These are phyloP conservation scores for Danio choprae DNA, from an alignment of 2,797 vertebrate species.

Conservation along the genomic window DNA sequence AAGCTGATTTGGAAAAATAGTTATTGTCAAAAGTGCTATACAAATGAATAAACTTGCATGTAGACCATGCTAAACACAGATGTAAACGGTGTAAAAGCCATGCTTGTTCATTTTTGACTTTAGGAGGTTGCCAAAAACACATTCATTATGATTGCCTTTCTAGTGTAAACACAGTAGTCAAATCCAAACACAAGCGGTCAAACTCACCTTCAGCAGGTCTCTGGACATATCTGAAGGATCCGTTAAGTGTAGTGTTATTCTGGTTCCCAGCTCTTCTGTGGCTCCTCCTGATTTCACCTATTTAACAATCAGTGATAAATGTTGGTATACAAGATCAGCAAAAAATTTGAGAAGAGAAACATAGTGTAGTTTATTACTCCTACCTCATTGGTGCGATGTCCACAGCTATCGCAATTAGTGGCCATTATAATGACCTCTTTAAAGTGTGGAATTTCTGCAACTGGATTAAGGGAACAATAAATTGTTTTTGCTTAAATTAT, in stretches of 20 bases:
- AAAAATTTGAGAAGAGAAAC: neutral
- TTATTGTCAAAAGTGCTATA: too few relatives aligned
- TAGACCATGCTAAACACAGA: too few relatives aligned
- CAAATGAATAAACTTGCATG: too few relatives aligned
- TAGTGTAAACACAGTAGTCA: too few relatives aligned
- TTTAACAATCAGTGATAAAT: neutral
- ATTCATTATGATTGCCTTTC: too few relatives aligned
- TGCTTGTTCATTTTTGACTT: too few relatives aligned
- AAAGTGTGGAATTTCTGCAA: conserved; percentile 93
- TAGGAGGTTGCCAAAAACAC: too few relatives aligned
- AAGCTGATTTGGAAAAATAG: too few relatives aligned
- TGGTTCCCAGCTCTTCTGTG: conserved; percentile 86
- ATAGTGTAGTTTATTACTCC: conserved; percentile 35
- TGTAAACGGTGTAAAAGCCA: too few relatives aligned
- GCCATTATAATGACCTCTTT: conserved; percentile 99
- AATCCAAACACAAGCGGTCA: neutral
- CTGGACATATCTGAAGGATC: conserved; percentile 88
- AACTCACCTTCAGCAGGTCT: conserved; percentile 88
- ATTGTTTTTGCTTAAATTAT: neutral
- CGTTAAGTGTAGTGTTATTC: conserved; percentile 86
- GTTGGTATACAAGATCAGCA: neutral
- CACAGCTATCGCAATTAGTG: conserved; percentile 91
- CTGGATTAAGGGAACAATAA: conserved; percentile 65
- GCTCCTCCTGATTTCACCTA: conserved; percentile 95
- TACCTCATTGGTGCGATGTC: conserved; percentile 94